Evolutionary conservation across 2,888 invertebrate genomes (phyloP).

Genomic region (Melanchra persicariae): DNA sequence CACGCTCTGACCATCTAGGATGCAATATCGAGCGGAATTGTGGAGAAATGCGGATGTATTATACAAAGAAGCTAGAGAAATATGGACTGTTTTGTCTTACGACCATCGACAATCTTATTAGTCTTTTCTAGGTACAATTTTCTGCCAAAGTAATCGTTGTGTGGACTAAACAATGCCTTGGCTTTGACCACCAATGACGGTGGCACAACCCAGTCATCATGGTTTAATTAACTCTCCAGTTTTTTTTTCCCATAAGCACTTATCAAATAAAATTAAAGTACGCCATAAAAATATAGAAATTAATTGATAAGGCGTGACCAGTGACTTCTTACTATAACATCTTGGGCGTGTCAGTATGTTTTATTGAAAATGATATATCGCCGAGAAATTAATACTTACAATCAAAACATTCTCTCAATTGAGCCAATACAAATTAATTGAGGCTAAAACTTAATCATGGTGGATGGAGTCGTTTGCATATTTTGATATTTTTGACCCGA

Average conservation of each 20-base stretch:
- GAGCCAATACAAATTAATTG: conserved; percentile 74
- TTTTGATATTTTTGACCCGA: conserved; percentile 76
- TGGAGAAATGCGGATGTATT: conserved; percentile 28
- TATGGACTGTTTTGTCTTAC: neutral
- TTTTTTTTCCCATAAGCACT: conserved; percentile 24
- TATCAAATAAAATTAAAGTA: conserved; percentile 28
- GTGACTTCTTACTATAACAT: conserved; percentile 39
- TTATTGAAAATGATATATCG: conserved; percentile 48
- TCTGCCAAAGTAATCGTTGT: neutral
- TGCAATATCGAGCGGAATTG: conserved; percentile 25
- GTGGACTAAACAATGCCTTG: neutral
- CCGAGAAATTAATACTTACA: conserved; percentile 46
- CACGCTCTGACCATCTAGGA: conserved; percentile 31
- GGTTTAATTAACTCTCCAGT: conserved; percentile 11
- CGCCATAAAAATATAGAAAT: conserved; percentile 33
- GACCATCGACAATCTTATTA: neutral
- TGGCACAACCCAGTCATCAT: neutral
- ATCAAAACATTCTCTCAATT: conserved; percentile 67
- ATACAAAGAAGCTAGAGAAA: neutral
- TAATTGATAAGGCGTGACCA: conserved; percentile 59
- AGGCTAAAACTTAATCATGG: conserved; percentile 69
- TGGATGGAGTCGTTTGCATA: conserved; percentile 81
- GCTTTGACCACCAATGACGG: conserved; percentile 6
- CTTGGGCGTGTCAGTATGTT: conserved; percentile 46
- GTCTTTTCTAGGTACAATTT: neutral